A percentile compares a stretch with the other conserved stretches of the same genome.
phyloP scores from a whole-genome alignment of 2,113 vertebrate genomes.

The Sylvietta virens region DNA sequence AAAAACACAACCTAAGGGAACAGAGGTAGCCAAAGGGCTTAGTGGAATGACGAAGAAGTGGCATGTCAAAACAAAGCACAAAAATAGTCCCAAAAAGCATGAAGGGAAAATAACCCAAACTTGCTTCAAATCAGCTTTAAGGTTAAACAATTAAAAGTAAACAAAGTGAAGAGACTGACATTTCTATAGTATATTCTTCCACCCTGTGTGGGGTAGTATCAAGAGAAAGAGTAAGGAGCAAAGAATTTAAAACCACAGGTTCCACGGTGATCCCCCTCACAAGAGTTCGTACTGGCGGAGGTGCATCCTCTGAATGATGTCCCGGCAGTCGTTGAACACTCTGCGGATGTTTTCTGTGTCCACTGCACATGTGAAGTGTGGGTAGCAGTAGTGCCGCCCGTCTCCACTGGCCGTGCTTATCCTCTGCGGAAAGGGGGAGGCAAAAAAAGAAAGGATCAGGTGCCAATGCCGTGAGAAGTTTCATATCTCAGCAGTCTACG shows the following conservation, averaged over 20 bases:
- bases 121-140: conserved; percentile 55
- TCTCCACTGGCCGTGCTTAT: conserved; percentile 97
- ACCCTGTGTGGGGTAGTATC: conserved; percentile 68
- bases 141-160: conserved; percentile 69
- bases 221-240: conserved; percentile 70
- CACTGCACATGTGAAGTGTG: conserved; percentile 96
- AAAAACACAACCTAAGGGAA: conserved; percentile 53
- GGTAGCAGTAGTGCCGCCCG: conserved; percentile 96
- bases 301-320: conserved; percentile 99
- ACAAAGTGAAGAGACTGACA: conserved; percentile 80
- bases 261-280: conserved; percentile 80
- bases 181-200: conserved; percentile 82
- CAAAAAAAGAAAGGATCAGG: background rate
- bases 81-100: conserved; percentile 58
- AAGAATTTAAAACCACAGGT: conserved; percentile 77
- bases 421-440: conserved; percentile 71
- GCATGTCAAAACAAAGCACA: conserved; percentile 64
- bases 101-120: conserved; percentile 31
- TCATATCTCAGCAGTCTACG: rapidly evolving
- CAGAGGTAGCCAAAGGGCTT: conserved; percentile 89
- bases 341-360: conserved; percentile 98
- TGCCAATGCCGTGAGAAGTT: rapidly evolving
- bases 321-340: conserved; percentile 97
- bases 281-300: conserved; percentile 99
- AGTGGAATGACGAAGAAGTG: conserved; percentile 82